These are phyloP conservation scores for Cataglyphis cursor DNA, from an alignment of 2,888 invertebrate genomes.

Conservation along the genomic window DNA sequence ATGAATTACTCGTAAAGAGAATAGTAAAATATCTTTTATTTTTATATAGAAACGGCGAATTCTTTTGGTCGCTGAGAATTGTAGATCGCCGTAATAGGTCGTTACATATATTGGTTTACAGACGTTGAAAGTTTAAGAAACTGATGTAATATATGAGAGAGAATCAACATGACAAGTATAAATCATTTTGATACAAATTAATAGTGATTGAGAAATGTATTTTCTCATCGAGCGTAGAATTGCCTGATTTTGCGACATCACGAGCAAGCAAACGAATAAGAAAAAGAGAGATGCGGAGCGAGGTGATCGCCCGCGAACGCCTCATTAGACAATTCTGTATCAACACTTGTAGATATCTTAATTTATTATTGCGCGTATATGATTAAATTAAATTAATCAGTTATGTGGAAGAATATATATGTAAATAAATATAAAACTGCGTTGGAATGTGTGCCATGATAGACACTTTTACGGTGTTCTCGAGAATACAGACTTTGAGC, in stretches of 20 bases:
- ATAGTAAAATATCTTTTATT: slow-evolving; percentile 54
- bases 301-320: not conserved
- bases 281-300: not conserved
- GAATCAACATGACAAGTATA: not conserved
- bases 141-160: slow-evolving; percentile 5
- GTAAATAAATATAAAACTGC: slow-evolving; percentile 4
- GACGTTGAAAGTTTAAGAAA: slow-evolving; percentile 15
- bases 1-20: slow-evolving; percentile 39
- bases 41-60: slow-evolving; percentile 22
- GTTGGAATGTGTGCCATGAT: not conserved
- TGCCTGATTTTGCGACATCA: not conserved
- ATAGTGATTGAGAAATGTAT: not conserved
- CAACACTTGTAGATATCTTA: slow-evolving; percentile 1
- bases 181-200: slow-evolving; percentile 17
- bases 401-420: slow-evolving; percentile 7
- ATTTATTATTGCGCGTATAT: not conserved
- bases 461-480: slow-evolving; percentile 25
- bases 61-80: slow-evolving; percentile 27
- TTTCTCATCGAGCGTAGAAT: not conserved
- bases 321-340: not conserved
- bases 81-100: slow-evolving; percentile 23
- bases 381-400: slow-evolving; percentile 27
- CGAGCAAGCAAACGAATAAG: not conserved
- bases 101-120: slow-evolving; percentile 39
- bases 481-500: not conserved